Base-by-base conservation (phyloP, 53 echinoderm and acorn worm genomes). In the Mesocentrotus franciscanus region DNA sequence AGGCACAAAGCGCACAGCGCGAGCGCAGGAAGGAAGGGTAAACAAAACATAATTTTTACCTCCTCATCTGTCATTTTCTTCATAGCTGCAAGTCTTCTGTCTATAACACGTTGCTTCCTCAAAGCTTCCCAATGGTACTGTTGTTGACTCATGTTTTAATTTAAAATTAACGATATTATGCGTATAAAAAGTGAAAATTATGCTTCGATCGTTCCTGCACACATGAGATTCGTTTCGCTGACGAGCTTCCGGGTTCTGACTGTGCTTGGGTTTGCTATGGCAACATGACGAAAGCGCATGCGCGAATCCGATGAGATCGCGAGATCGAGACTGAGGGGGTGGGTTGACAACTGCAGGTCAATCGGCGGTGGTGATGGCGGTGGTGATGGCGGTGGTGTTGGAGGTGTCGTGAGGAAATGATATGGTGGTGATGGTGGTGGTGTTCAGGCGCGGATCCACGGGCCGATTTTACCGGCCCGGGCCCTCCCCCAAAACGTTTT, bases 81-180 rank as follows among this genome's bases (percentile, higher is more conserved):
- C 61, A 22, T 7, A 36, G 35, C 95, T 27, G 97, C 97, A 35
- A 95, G 66, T 89, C 76, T 89, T 64, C 96, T 97, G 92, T 99
- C 99, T 29, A 97, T 93, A 24, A 98, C 96, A 85, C 97, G 96
- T 91, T 99, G 99, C 71, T 96, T 97, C 78, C 98, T 94, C 49
- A 97, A 93, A 29, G 99, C 99, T 78, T 99, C 99, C 99, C 97
- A 98, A 78, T 99, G 99, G 36, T 97, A 97, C 36, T 97, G 96
- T 90, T 93, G 96, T 95, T 96, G 95, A 96, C 98, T 99, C 97
- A 99, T 99, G 62, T 36, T 55, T 33, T 78, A 78, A 59, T 26
- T 59, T 26, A 9, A 59, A 12, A 89, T 24, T 6, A 79, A 79
- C 17, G 17, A 39, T 16, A 79, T 79, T 79, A 0, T 76, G 79